Evolutionary conservation across 2,888 invertebrate species (phyloP), one percentile per base, ranked within the genome.

Genomic region (Steinernema scapterisci): DNA sequence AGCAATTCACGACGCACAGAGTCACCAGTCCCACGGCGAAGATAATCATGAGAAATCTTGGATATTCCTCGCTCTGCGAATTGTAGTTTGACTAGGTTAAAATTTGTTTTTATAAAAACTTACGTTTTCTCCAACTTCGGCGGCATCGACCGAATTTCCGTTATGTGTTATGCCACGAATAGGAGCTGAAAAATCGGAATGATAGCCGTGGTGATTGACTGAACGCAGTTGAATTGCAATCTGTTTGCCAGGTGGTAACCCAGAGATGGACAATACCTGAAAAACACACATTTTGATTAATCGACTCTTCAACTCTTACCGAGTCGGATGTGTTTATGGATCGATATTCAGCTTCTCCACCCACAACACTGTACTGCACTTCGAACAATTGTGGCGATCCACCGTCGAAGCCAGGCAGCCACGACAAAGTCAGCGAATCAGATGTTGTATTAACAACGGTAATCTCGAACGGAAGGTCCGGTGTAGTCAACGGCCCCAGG

Each of bases 341-440:
- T 54, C 80, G 81, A 25, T 79, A 73, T 2, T 79, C 73, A 13
- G 81, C 73, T 63, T 77, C 81, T 25, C 81, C 81, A n/a, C 80
- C 81, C 23, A 78, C 76, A 27, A 74, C 78, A 54, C 81, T 78
- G 70, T 87, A 86, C 38, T 81, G 71, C 7, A 82, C 77, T 77
- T 86, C 85, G 56, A 85, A 86, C 13, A 79, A 77, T 74, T 86
- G 86, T 54, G 85, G 82, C 0, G 83, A 79, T 19, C 86, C 86
- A 19, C 86, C 86, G 76, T 86, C 85, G 56, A 86, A 86, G 27
- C 86, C 85, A 0, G 85, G 82, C 0, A 75, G 48, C 82, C 82
- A 82, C 31, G 75, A 72, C 11, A 86, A 51, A 3, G 83, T 78
- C 51, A 84, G 80, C 1, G 86, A 77, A 19, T 79, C 78, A 21